Evolutionary conservation across 2,888 invertebrate species (phyloP), one percentile per base, ranked within the genome.

Genomic region (Pristionchus maxplancki): DNA sequence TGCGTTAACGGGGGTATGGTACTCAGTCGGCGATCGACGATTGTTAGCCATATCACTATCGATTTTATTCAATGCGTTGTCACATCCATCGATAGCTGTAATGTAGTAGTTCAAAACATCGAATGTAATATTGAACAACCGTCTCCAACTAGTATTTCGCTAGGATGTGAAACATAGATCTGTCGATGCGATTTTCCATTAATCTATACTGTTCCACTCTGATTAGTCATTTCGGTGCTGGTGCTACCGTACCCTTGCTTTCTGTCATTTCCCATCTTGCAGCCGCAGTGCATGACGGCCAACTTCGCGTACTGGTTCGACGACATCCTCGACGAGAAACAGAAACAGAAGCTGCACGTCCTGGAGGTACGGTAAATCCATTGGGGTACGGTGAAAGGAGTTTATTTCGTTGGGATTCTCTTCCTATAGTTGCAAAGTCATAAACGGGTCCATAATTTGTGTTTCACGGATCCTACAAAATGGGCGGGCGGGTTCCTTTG

Each of bases 261-360:
- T 71, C 71, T 20, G 20, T 71, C 71, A 71, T 24, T 17, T 78
- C 28, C 17, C 44, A 78, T 40, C 20, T 83, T 83, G 28, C 82
- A 83, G 82, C 82, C 82, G 37, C 28, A n/a, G 31, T 83, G 82
- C 37, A 37, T 31, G 53, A 83, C 82, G 20, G 82, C 82, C 82
- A 83, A 83, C 53, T 83, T 83, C 82, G 82, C 82, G 44, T 83
- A 83, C 82, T 83, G 82, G 82, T 83, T 83, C 37, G 82, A 83
- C 34, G 82, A 83, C 34, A 28, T 58, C 13, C 50, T 83, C 28
- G 58, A 50, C 37, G 82, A 83, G 4, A 53, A 83, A 37, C 82
- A 83, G 82, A 83, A 83, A 53, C n/a, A 34, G 82, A n/a, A 28
- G 8, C 31, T 83, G 8, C 53, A 34, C 34, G 20, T 15, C 0